phyloP scores from a whole-genome alignment of 2,113 vertebrate genomes.

The Pungitius pungitius region DNA sequence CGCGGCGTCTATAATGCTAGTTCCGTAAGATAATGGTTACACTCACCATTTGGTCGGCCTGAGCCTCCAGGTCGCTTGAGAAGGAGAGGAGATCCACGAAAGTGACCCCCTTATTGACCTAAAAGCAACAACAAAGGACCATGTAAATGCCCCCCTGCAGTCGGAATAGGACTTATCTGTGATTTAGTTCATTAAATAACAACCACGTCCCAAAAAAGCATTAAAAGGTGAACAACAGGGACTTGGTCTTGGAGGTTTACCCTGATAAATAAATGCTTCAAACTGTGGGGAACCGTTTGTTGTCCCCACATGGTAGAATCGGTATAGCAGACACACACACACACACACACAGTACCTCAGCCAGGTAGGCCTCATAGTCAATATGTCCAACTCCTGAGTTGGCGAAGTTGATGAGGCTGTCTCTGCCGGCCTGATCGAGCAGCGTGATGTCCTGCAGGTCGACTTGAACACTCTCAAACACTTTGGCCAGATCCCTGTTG shows the following conservation, averaged over 20 bases:
- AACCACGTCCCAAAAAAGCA: neutral
- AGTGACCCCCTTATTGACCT: slow-evolving; percentile 88
- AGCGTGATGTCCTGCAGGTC: slow-evolving; percentile 84
- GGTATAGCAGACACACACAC: neutral
- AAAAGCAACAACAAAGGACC: slow-evolving; percentile 40
- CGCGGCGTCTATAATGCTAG: too few relatives aligned
- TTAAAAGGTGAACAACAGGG: neutral
- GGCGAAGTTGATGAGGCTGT: slow-evolving; percentile 87
- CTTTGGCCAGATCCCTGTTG: slow-evolving; percentile 80
- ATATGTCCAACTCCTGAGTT: slow-evolving; percentile 85
- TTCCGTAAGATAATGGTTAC: too few relatives aligned
- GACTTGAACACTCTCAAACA: slow-evolving; percentile 84
- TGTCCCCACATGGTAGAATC: neutral
- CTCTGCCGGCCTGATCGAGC: slow-evolving; percentile 84
- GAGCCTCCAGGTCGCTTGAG: slow-evolving; percentile 83
- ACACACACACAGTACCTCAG: slow-evolving; percentile 81
- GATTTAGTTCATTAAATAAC: neutral
- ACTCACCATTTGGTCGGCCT: slow-evolving; percentile 87
- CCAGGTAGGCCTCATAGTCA: slow-evolving; percentile 82
- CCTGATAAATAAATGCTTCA: neutral
- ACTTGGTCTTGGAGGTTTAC: neutral
- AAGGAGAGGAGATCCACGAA: slow-evolving; percentile 87
- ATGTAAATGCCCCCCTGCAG: neutral
- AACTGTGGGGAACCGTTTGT: neutral
- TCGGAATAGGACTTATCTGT: neutral